phyloP scores from a whole-genome alignment of 2,888 invertebrate genomes.

The Hirtodrosophila histrioides region DNA sequence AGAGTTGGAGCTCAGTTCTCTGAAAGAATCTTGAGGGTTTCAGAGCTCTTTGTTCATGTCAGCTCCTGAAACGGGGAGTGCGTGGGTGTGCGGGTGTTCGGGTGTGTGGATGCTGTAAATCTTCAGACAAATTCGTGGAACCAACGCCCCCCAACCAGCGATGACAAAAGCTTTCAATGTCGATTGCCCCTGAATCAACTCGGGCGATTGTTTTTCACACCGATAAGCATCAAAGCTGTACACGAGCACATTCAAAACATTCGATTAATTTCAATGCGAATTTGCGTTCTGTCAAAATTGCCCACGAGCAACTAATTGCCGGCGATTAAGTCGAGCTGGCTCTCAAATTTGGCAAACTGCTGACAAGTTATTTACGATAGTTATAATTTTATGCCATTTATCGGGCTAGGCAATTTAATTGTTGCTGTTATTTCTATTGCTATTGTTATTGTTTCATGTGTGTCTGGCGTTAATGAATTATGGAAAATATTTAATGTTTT shows the following conservation, averaged over 20 bases:
- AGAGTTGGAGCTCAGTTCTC: constrained; percentile 40
- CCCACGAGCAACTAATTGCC: constrained; percentile 77
- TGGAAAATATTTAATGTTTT: constrained; percentile 31
- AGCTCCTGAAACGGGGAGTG: constrained; percentile 27
- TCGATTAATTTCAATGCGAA: constrained; percentile 51
- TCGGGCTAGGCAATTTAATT: constrained; percentile 34
- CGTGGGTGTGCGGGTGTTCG: constrained; percentile 16
- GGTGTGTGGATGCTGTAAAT: constrained; percentile 30
- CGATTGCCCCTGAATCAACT: constrained; percentile 7
- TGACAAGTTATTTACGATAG: constrained; percentile 80
- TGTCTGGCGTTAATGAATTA: constrained; percentile 60
- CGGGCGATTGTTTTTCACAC: constrained; percentile 46
- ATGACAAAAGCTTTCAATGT: constrained; percentile 77
- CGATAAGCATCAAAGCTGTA: constrained; percentile 53
- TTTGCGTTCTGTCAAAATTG: constrained; percentile 39
- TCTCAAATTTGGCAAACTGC: constrained; percentile 72
- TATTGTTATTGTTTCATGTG: too few species aligned
- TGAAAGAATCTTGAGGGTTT: constrained; percentile 62
- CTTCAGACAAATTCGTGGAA: constrained; percentile 47
- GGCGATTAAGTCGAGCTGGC: constrained; percentile 55
- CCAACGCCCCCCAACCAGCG: constrained; percentile 52
- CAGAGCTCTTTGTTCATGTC: constrained; percentile 71
- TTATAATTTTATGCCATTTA: constrained; percentile 50
- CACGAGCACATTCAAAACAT: constrained; percentile 23
- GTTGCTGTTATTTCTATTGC: constrained; percentile 3